Conservation (phyloP, 1,140 invertebrate genomes). For the Tenebrio molitor region DNA sequence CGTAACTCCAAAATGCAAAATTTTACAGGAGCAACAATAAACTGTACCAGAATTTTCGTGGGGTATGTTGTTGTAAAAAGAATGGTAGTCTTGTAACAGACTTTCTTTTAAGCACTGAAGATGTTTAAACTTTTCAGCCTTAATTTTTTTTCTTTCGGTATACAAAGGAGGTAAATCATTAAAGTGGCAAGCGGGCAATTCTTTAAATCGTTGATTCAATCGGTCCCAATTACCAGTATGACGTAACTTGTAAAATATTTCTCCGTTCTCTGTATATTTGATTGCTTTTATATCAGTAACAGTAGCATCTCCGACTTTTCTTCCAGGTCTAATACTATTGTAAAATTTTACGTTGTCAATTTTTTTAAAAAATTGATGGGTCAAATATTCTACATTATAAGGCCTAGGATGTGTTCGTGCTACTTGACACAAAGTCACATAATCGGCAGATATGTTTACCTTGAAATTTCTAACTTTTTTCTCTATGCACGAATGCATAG, state of each 20-base stretch:
- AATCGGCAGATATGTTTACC: slow-evolving; percentile 58
- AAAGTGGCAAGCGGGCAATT: too few species aligned
- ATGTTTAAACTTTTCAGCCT: too few species aligned
- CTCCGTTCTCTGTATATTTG: background rate
- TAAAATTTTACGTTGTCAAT: background rate
- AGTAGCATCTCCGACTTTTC: background rate
- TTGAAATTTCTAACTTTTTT: too few species aligned
- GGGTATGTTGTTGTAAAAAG: too few species aligned
- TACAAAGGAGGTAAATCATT: too few species aligned
- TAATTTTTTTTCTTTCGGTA: too few species aligned
- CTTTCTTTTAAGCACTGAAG: too few species aligned
- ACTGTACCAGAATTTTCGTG: too few species aligned
- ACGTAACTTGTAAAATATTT: background rate
- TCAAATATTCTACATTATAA: slow-evolving; percentile 11
- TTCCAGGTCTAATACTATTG: background rate
- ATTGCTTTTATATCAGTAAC: background rate
- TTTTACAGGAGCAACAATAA: too few species aligned
- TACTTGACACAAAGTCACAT: slow-evolving; percentile 51
- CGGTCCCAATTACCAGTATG: background rate
- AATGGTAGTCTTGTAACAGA: too few species aligned
- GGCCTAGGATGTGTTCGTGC: slow-evolving; percentile 52
- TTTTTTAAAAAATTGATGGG: slow-evolving; percentile 16
- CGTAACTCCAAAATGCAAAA: too few species aligned
- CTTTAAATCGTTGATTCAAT: background rate
- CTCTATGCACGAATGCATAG: slow-evolving; percentile 61